A percentile compares a stretch with the other conserved stretches of the same genome.
These are phyloP conservation scores for Cydia splendana DNA, from an alignment of 1,140 invertebrate species.

Conservation along the genomic window DNA sequence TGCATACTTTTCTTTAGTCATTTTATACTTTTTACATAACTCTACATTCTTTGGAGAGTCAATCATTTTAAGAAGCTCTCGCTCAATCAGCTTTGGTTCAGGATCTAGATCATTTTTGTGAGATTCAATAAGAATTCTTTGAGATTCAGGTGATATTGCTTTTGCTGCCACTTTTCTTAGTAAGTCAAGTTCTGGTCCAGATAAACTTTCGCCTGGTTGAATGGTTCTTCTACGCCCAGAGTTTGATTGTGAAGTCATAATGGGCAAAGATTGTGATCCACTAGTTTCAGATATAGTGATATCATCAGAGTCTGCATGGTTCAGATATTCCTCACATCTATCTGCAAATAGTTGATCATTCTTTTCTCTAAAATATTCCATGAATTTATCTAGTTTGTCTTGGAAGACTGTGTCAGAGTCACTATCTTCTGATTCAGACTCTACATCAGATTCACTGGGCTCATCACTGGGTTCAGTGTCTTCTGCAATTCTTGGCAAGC, in stretches of 20 bases:
- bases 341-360: conserved; percentile 84
- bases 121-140: conserved; percentile 78
- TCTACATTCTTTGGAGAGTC: conserved; percentile 75
- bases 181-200: conserved; percentile 79
- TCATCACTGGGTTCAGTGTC: conserved; percentile 79
- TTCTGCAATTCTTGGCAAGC: conserved; percentile 77
- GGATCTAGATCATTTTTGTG: conserved; percentile 77
- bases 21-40: conserved; percentile 78
- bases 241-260: conserved; percentile 74
- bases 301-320: conserved; percentile 77
- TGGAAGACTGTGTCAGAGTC: conserved; percentile 83
- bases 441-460: conserved; percentile 82
- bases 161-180: conserved; percentile 80
- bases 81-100: conserved; percentile 77
- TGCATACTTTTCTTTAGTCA: conserved; percentile 75
- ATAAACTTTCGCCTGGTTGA: conserved; percentile 80
- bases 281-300: conserved; percentile 76
- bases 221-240: conserved; percentile 80
- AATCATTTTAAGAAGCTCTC: conserved; percentile 78
- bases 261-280: conserved; percentile 71
- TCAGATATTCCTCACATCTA: conserved; percentile 81
- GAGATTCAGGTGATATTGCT: conserved; percentile 78
- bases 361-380: conserved; percentile 85
- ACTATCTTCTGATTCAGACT: conserved; percentile 83
- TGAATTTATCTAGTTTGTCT: conserved; percentile 85